These are phyloP conservation scores for Mycalesis mineus DNA, from an alignment of 2,888 invertebrate species.

Conservation along the genomic window DNA sequence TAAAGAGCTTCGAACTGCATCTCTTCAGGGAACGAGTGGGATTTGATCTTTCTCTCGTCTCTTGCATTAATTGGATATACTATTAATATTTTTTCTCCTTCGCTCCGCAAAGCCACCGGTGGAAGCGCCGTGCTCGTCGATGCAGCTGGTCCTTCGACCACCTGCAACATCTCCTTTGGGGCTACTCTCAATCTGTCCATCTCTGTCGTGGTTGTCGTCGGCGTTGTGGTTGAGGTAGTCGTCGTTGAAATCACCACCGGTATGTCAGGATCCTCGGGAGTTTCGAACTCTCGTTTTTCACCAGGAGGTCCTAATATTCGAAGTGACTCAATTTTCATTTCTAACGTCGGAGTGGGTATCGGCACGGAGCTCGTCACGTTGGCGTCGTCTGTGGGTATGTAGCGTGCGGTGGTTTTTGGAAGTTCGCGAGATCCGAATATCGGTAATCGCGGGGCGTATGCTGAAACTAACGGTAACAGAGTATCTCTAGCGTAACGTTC, in stretches of 20 bases:
- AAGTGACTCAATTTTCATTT: constrained; percentile 72
- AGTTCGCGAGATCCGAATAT: constrained; percentile 73
- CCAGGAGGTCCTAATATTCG: constrained; percentile 67
- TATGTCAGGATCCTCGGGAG: constrained; percentile 65
- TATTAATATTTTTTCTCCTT: constrained; percentile 68
- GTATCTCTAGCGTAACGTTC: constrained; percentile 89
- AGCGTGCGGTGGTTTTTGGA: constrained; percentile 76
- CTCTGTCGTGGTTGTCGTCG: constrained; percentile 45
- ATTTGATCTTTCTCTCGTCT: constrained; percentile 70
- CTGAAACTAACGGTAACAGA: constrained; percentile 85
- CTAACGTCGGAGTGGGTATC: constrained; percentile 68
- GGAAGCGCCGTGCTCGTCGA: constrained; percentile 67
- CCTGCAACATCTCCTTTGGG: constrained; percentile 60
- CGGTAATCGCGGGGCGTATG: constrained; percentile 86
- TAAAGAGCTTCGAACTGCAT: constrained; percentile 73
- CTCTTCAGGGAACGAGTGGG: constrained; percentile 72
- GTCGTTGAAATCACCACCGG: constrained; percentile 49
- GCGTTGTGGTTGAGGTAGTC: constrained; percentile 41
- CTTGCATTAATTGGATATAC: constrained; percentile 73
- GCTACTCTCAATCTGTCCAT: constrained; percentile 52
- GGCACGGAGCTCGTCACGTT: constrained; percentile 58
- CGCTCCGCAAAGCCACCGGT: constrained; percentile 62
- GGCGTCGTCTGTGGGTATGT: constrained; percentile 78
- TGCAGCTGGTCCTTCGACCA: constrained; percentile 55
- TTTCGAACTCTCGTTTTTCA: constrained; percentile 57